These are phyloP conservation scores for Drosophila truncata DNA, from an alignment of 1,140 invertebrate species.

Conservation along the genomic window DNA sequence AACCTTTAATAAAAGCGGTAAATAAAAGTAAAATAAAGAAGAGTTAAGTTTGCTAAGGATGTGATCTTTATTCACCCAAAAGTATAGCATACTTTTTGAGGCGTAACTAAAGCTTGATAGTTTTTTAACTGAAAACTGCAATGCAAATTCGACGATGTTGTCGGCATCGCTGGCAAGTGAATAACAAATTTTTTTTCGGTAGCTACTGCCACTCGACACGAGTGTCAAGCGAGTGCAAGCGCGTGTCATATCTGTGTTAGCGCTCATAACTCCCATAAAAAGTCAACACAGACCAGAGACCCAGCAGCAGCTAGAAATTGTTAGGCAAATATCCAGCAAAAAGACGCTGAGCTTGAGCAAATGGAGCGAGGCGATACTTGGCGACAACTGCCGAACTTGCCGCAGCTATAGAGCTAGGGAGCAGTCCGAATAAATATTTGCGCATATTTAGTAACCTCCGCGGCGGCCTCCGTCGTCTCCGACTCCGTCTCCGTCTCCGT, in stretches of 20 bases:
- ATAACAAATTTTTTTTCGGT: conserved; percentile 23
- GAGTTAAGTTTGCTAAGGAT: too few relatives aligned
- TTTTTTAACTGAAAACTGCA: neutral
- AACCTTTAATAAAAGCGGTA: conserved; percentile 14
- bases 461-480: neutral
- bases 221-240: conserved; percentile 48
- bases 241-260: conserved; percentile 60
- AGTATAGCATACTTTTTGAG: neutral
- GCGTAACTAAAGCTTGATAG: neutral
- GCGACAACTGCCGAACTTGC: conserved; percentile 73
- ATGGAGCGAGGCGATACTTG: conserved; percentile 60
- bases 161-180: conserved; percentile 12
- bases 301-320: conserved; percentile 61
- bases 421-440: conserved; percentile 76
- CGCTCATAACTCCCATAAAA: conserved; percentile 52
- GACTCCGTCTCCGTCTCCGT: neutral
- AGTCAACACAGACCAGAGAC: conserved; percentile 67
- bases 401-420: conserved; percentile 33
- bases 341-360: conserved; percentile 44
- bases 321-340: conserved; percentile 64
- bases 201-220: conserved; percentile 34
- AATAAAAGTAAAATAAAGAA: conserved; percentile 5
- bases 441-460: conserved; percentile 71
- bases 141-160: conserved; percentile 5
- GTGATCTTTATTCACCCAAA: neutral